Percentiles rank a stretch among this genome's conserved stretches.
Evolutionary conservation across 2,888 invertebrate genomes (phyloP).

Genomic region (Melinopterus prodromus): DNA sequence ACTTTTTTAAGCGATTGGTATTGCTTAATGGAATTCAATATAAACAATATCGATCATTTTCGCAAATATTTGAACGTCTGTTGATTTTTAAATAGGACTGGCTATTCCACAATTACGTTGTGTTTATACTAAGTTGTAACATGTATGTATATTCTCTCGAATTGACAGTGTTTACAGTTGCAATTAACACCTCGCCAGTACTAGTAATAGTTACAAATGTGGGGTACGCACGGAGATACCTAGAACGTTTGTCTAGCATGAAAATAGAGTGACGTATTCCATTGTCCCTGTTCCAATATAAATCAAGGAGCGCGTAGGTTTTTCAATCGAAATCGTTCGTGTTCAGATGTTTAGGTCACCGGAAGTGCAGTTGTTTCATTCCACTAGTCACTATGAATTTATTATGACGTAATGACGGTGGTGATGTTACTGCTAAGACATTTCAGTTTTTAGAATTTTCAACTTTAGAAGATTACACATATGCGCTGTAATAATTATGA

Average conservation of each 20-base stretch:
- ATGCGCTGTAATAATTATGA: too few relatives aligned
- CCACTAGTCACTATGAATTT: background rate
- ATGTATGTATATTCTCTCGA: background rate
- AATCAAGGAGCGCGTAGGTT: background rate
- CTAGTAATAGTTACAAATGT: background rate
- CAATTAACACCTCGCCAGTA: background rate
- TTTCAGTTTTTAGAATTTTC: too few relatives aligned
- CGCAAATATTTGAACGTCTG: background rate
- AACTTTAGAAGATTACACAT: too few relatives aligned
- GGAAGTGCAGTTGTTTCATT: background rate
- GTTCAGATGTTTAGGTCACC: conserved; percentile 4
- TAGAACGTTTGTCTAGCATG: background rate
- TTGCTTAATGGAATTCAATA: background rate
- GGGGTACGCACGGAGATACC: background rate
- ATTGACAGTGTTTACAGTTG: background rate
- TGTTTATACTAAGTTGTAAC: background rate
- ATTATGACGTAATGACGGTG: background rate
- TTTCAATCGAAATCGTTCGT: background rate
- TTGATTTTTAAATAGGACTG: background rate
- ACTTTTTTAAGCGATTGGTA: too few relatives aligned
- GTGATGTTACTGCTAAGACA: background rate
- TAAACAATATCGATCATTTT: background rate
- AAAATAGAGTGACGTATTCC: background rate
- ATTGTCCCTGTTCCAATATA: background rate
- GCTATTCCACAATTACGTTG: background rate